Percentiles rank a stretch among this genome's conserved stretches.
phyloP scores from a whole-genome alignment of 30 jellyfish, hydroid and myxozoan genomes.

The Aurelia aurita region DNA sequence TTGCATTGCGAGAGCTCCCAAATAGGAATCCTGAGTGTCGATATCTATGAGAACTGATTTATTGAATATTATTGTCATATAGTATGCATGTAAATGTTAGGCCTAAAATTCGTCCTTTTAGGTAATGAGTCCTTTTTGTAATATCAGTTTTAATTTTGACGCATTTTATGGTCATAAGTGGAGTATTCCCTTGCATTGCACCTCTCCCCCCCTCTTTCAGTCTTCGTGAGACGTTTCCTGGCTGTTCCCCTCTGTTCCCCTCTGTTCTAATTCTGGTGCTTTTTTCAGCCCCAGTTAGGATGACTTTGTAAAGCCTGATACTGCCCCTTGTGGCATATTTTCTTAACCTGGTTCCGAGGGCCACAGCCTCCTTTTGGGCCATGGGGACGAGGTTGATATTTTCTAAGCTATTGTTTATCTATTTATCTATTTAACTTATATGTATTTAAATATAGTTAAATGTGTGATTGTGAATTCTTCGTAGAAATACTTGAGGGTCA shows the following conservation, averaged over 20 bases:
- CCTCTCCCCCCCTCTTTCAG: neutral
- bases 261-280: neutral
- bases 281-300: neutral
- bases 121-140: conserved; percentile 73
- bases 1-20: too few relatives aligned
- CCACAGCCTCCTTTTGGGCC: too few relatives aligned
- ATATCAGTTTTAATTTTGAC: conserved; percentile 58
- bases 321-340: conserved; percentile 30
- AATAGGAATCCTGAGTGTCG: neutral
- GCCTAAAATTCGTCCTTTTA: conserved; percentile 50
- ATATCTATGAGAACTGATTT: neutral
- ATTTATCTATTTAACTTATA: conserved; percentile 72
- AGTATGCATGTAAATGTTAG: conserved; percentile 59
- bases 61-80: conserved; percentile 18
- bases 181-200: neutral
- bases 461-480: conserved; percentile 67
- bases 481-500: conserved; percentile 61
- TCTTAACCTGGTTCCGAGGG: too few relatives aligned
- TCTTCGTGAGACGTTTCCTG: neutral
- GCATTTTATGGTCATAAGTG: conserved; percentile 56
- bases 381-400: too few relatives aligned
- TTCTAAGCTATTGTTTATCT: conserved; percentile 44
- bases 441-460: conserved; percentile 61
- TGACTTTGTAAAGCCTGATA: neutral
- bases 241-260: neutral